Evolutionary conservation across 1,140 invertebrate species (phyloP), one percentile per base, ranked within the genome.

Genomic region (Lerema accius): DNA sequence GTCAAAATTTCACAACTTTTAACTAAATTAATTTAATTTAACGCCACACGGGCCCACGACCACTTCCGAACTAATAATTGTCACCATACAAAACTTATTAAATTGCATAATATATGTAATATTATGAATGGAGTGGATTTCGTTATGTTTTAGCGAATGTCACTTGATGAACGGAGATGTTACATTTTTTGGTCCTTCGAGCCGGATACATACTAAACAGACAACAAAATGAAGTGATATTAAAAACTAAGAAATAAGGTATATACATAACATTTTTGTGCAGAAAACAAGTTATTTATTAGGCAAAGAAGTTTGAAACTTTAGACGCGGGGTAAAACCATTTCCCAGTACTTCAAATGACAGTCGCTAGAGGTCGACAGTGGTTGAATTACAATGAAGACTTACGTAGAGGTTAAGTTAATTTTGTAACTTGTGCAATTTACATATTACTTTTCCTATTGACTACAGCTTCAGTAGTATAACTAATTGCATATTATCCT

Each of bases 1-100:
- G 69, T 83, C 66, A 66, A 72, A 78, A 80, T 46, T 63, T 82
- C 79, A 82, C 80, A 82, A 78, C 80, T 66, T 77, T 61, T 55
- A 67, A 76, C 75, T 65, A 76, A 76, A 77, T 65, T 39, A 70
- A 72, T 69, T 79, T 74, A 68, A 59, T 69, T 79, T 74, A 68
- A 59, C 64, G 68, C 74, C 77, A 39, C 49, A 46, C 40, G 68
- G 79, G 76, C 71, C 32, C 45, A 71, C 55, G 40, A 48, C 28
- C 13, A 15, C 16, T 45, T 16, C 26, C 3, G 37, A 58, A 45
- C 26, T 37, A 58, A 58, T 46, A 46, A 11, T 46, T 32, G 3
- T 59, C 28, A 45, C 10, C 35, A 35, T 59, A 59, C 23, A 59
- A 59, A 59, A 55, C 43, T 16, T 45, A 48, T 60, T 56, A 61